Evolutionary conservation across 2,797 vertebrate genomes (phyloP).

Genomic region (Zalophus californianus): DNA sequence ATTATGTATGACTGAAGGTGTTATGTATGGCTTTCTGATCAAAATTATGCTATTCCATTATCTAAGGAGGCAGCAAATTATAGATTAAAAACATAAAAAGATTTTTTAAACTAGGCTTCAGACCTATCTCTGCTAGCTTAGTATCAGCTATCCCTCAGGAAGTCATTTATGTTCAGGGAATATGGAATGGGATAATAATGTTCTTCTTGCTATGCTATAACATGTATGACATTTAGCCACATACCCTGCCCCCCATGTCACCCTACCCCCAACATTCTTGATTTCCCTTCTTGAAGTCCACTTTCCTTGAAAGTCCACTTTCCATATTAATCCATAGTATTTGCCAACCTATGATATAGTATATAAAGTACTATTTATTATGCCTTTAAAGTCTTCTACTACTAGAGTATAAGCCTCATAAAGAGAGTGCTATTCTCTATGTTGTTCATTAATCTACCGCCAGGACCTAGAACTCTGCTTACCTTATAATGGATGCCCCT

Average conservation of each 20-base stretch:
- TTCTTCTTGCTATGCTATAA: background rate
- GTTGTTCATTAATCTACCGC: background rate
- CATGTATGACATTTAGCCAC: background rate
- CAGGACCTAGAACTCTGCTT: background rate
- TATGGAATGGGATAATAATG: background rate
- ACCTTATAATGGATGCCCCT: background rate
- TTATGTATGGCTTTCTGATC: background rate
- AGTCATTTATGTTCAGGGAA: background rate
- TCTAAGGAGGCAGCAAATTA: background rate
- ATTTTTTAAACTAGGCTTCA: background rate
- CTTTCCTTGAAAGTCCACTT: background rate
- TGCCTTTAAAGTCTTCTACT: background rate
- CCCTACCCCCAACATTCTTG: background rate
- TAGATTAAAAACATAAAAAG: background rate
- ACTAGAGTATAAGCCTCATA: background rate
- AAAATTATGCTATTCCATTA: background rate
- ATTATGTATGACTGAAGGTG: background rate
- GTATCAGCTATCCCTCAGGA: background rate
- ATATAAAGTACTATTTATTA: background rate
- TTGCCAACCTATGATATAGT: background rate
- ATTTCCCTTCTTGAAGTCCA: background rate
- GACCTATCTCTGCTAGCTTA: background rate
- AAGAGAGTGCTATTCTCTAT: background rate
- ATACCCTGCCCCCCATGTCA: background rate
- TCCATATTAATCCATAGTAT: background rate